phyloP scores from a whole-genome alignment of 2,888 invertebrate genomes.

The Drosophila rubida region DNA sequence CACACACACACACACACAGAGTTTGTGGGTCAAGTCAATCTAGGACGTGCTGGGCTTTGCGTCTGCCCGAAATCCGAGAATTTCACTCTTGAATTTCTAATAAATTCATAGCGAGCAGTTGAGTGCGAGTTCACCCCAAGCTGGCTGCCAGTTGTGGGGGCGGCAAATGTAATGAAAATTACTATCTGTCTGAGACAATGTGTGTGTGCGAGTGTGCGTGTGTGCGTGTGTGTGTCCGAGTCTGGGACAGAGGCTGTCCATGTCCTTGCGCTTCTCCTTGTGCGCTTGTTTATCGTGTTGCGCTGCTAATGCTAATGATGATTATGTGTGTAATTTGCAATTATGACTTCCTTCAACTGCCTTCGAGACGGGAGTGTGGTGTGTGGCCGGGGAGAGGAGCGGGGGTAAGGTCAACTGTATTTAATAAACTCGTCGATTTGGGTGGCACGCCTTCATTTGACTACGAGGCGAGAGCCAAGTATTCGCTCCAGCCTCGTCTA shows the following conservation, averaged over 20 bases:
- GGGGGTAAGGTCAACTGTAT: constrained; percentile 6
- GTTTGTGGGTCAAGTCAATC: constrained; percentile 72
- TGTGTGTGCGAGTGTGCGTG: not conserved
- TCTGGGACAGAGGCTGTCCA: not conserved
- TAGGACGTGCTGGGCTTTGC: constrained; percentile 50
- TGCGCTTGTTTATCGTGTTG: constrained; percentile 21
- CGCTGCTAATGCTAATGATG: constrained; percentile 31
- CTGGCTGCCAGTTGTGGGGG: no score
- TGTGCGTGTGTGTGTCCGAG: constrained; percentile 2
- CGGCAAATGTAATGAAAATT: constrained; percentile 29
- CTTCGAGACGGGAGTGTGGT: not conserved
- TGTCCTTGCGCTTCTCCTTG: not conserved
- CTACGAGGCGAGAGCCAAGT: not conserved
- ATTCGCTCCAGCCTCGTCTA: constrained; percentile 2
- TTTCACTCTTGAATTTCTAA: constrained; percentile 79
- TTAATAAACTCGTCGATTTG: constrained; percentile 53
- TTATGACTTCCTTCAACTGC: constrained; percentile 69
- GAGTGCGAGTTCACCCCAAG: not conserved
- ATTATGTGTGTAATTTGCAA: constrained; percentile 77
- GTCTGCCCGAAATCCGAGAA: constrained; percentile 69
- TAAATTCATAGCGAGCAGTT: constrained; percentile 67
- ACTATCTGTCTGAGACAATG: constrained; percentile 8
- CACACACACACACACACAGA: constrained; percentile 44
- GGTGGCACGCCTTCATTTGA: constrained; percentile 5
- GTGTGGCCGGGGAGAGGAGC: not conserved